Percentiles rank a stretch among this genome's conserved stretches.
Evolutionary conservation across 2,888 invertebrate genomes (phyloP).

Genomic region (Agriopis marginaria): DNA sequence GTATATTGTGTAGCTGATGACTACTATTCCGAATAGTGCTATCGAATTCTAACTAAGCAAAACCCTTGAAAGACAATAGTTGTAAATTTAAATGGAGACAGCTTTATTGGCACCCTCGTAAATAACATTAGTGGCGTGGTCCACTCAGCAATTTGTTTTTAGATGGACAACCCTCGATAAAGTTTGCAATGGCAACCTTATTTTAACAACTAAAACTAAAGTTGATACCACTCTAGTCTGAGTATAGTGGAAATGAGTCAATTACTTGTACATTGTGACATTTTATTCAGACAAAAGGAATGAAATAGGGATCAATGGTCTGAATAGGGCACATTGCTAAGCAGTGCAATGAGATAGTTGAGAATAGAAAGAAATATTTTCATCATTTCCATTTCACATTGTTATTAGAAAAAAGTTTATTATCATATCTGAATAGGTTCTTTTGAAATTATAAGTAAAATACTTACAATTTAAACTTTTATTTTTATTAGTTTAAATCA

Average conservation of each 20-base stretch:
- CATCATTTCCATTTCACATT: too few relatives aligned
- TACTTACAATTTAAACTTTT: too few relatives aligned
- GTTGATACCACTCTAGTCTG: too few relatives aligned
- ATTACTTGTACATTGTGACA: not conserved
- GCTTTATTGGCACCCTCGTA: constrained; percentile 78
- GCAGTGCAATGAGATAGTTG: too few relatives aligned
- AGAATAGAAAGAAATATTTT: too few relatives aligned
- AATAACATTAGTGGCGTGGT: constrained; percentile 70
- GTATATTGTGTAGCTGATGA: not conserved
- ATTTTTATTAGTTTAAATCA: too few relatives aligned
- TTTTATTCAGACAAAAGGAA: not conserved
- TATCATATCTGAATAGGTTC: too few relatives aligned
- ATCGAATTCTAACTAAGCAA: constrained; percentile 22
- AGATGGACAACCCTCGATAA: constrained; percentile 37
- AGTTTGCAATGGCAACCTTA: constrained; percentile 15
- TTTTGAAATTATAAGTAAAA: too few relatives aligned
- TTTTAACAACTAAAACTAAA: not conserved
- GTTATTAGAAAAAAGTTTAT: too few relatives aligned
- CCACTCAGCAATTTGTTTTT: constrained; percentile 58
- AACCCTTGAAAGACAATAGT: constrained; percentile 57
- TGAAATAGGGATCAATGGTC: too few relatives aligned
- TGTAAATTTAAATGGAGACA: constrained; percentile 74
- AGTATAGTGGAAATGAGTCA: not conserved
- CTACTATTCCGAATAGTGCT: constrained; percentile 7
- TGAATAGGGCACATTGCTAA: too few relatives aligned